Base-by-base conservation (phyloP, 1,140 invertebrate species). In the Cryptotermes secundus region DNA sequence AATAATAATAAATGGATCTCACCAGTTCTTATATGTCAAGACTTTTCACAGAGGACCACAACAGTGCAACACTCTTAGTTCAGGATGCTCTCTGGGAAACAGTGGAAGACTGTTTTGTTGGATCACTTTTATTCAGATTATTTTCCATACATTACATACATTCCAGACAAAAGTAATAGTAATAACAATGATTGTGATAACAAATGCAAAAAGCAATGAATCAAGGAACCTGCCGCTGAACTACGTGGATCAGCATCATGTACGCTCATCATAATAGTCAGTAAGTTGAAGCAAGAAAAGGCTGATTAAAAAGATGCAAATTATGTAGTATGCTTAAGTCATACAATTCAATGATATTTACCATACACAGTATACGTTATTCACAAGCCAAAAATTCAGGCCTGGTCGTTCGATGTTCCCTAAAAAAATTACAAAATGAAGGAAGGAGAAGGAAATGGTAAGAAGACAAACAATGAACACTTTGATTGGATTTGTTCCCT, bases 131-230 rank as follows among this genome's bases (percentile, higher is more conserved):
- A 82, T 84, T 82, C 34, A 49, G 7, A 45, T 81, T 84, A 72
- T 53, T 84, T 82, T 82, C 45, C 38, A 31, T 84, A 84, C 80
- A 84, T 38, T 59, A 84, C 34, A 82, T 84, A 84, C 80, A 84
- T 82, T 53, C 84, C 82, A 84, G 72, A 84, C 84, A 84, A 84
- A 82, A 84, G 59, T 83, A 84, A 59, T 81, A 81, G 19, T 45
- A 53, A 81, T n/a, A n/a, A 84, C 31, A 84, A 84, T 84, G 42
- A 49, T 81, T 79, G 59, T 83, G 38, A 80, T 80, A 84, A 84
- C 80, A 84, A 84, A 84, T 84, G 84, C 84, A 84, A 84, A 82
- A 84, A 84, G 83, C 83, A 59, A 83, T 83, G 26, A 83, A 31
- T 38, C 59, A 72, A 72, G 24, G 9, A 59, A 81, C 80, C 45